Evolutionary conservation across 2,888 invertebrate genomes (phyloP).

Genomic region (Ptychoptera contaminata): DNA sequence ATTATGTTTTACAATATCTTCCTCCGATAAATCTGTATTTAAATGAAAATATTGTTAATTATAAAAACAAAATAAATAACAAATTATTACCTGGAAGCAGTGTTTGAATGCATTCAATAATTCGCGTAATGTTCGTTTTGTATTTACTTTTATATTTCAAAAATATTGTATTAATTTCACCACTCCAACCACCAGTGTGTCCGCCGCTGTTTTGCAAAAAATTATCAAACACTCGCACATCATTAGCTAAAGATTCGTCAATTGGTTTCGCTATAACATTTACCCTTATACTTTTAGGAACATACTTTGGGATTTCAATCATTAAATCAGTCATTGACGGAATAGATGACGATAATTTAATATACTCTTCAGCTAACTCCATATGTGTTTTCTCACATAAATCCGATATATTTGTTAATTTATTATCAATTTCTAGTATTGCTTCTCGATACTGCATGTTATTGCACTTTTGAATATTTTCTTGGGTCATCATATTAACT

Average conservation of each 20-base stretch:
- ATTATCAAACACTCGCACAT: conserved; percentile 38
- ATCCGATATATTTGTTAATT: not conserved
- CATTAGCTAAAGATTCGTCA: conserved; percentile 13
- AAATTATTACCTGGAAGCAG: conserved; percentile 1
- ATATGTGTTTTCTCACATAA: not conserved
- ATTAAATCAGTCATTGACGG: not conserved
- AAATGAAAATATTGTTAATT: conserved; percentile 9
- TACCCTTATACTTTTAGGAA: not conserved
- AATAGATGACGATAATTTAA: not conserved
- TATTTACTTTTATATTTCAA: conserved; percentile 25
- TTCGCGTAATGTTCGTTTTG: conserved; percentile 5
- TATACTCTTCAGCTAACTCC: not conserved
- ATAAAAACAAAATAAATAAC: not conserved
- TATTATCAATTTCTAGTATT: conserved; percentile 1
- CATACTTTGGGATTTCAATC: not conserved
- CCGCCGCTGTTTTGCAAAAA: conserved; percentile 34
- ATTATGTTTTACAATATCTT: conserved; percentile 31
- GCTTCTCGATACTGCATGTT: not conserved
- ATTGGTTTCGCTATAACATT: conserved; percentile 2
- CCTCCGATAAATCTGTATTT: conserved; percentile 20
- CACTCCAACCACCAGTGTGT: conserved; percentile 40
- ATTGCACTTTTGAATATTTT: not conserved
- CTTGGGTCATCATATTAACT: not conserved
- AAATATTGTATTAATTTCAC: conserved; percentile 39
- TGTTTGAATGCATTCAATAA: conserved; percentile 1